Conservation (phyloP, 2,888 invertebrate genomes). For the Lamellibrachia satsuma region DNA sequence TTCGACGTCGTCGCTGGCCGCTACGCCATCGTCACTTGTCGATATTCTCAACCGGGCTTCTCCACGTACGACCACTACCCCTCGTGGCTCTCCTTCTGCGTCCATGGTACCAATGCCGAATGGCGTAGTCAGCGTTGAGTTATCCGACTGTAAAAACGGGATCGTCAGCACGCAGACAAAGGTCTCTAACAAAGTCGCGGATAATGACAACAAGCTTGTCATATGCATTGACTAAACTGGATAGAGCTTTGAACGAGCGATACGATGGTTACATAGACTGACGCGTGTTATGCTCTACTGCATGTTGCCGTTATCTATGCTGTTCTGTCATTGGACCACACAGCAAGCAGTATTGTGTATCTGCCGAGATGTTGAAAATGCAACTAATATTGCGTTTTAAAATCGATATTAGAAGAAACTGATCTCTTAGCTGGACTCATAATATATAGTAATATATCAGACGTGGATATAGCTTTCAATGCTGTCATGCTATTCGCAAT, state of each 20-base stretch:
- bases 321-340: background rate
- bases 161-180: background rate
- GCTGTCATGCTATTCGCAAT: background rate
- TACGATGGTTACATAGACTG: background rate
- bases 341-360: background rate
- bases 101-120: background rate
- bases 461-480: background rate
- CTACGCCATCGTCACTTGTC: conserved; percentile 1
- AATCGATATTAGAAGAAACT: background rate
- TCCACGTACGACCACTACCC: background rate
- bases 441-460: background rate
- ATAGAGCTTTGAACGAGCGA: background rate
- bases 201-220: background rate
- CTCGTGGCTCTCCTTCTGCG: background rate
- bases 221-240: background rate
- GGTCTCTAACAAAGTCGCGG: background rate
- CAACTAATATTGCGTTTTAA: background rate
- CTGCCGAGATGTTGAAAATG: background rate
- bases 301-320: background rate
- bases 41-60: background rate
- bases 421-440: background rate
- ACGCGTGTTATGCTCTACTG: background rate
- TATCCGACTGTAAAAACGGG: background rate
- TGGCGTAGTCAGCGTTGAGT: background rate
- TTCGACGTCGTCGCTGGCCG: background rate